Evolutionary conservation across 2,113 vertebrate species (phyloP).

Genomic region (Rhombomys opimus): DNA sequence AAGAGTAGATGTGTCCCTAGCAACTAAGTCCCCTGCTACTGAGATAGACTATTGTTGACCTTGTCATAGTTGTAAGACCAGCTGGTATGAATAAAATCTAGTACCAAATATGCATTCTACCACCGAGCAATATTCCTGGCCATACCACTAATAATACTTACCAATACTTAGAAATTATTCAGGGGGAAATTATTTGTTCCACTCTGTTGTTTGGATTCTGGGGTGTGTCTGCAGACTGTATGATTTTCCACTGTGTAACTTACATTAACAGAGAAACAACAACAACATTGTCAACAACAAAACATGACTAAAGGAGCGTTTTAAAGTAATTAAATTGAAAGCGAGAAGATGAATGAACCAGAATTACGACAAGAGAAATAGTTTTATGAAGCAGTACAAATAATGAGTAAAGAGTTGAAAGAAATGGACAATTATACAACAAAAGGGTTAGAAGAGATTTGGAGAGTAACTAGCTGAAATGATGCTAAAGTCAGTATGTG

Average conservation of each 20-base stretch:
- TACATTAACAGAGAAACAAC: background rate
- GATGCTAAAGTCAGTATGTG: background rate
- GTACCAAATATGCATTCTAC: background rate
- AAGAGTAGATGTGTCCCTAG: background rate
- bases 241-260: background rate
- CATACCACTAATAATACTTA: background rate
- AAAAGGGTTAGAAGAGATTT: background rate
- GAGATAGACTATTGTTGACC: background rate
- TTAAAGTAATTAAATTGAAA: background rate
- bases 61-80: background rate
- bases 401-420: background rate
- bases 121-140: background rate
- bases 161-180: background rate
- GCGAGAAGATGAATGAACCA: background rate
- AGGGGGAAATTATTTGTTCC: background rate
- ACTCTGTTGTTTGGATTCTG: background rate
- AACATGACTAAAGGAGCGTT: background rate
- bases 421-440: background rate
- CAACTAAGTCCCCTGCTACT: background rate
- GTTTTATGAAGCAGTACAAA: background rate
- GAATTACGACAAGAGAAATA: background rate
- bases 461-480: background rate
- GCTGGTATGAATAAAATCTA: background rate
- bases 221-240: background rate
- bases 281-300: background rate